Evolutionary conservation across 2,888 invertebrate species (phyloP).

Genomic region (Hoplodrina blanda): DNA sequence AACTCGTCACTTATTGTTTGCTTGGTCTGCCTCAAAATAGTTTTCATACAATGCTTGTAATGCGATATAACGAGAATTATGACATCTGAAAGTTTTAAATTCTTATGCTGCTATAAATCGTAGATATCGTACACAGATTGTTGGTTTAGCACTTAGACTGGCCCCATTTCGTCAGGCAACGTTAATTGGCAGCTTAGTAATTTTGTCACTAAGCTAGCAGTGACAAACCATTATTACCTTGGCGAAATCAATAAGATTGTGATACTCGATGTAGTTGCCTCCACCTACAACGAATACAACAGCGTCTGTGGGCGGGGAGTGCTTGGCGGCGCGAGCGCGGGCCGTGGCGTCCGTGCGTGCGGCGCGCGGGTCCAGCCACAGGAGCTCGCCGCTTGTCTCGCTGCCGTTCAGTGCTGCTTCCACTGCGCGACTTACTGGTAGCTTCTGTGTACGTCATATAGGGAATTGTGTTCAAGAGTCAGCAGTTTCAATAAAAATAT

Average conservation of each 20-base stretch:
- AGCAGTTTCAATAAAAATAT: neutral
- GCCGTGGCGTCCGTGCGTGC: slow-evolving; percentile 92
- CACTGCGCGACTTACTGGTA: slow-evolving; percentile 98
- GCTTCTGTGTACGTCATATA: slow-evolving; percentile 91
- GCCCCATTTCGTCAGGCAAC: too few species aligned
- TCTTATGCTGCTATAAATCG: neutral
- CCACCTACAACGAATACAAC: slow-evolving; percentile 98
- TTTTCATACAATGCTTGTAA: too few species aligned
- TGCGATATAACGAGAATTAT: neutral
- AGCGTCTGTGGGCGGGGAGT: slow-evolving; percentile 95
- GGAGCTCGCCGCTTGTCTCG: slow-evolving; percentile 97
- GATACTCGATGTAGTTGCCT: slow-evolving; percentile 99
- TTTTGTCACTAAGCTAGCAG: neutral
- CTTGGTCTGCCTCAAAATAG: too few species aligned
- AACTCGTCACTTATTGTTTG: too few species aligned
- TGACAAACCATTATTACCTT: slow-evolving; percentile 89
- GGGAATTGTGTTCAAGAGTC: neutral
- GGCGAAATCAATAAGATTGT: slow-evolving; percentile 98
- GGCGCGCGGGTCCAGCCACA: slow-evolving; percentile 98
- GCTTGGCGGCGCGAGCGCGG: slow-evolving; percentile 91
- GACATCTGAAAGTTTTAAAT: neutral
- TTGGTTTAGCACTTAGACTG: neutral
- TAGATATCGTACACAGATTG: neutral
- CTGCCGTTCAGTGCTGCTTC: slow-evolving; percentile 90
- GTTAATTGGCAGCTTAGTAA: too few species aligned